A percentile compares a stretch with the other conserved stretches of the same genome.
Conservation (phyloP, 1,140 invertebrate genomes). For the Anoplolepis gracilipes region DNA sequence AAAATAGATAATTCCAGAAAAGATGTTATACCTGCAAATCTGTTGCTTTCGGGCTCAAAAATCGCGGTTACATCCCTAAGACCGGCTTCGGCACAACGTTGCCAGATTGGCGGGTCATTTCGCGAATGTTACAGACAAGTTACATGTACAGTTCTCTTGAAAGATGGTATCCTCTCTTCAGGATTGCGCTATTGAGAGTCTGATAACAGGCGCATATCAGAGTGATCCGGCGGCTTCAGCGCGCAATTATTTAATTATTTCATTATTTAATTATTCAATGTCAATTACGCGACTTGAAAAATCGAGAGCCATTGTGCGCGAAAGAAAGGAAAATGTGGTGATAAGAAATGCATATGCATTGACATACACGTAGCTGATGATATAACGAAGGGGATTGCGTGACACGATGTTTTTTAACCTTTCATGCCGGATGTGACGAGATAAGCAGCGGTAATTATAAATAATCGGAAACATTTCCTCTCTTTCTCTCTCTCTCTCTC, state of each 20-base stretch:
- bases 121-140: slow-evolving; percentile 62
- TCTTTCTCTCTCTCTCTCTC: too few species aligned
- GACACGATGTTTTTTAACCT: slow-evolving; percentile 22
- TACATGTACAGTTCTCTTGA: slow-evolving; percentile 36
- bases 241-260: slow-evolving; percentile 6
- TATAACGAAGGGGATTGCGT: slow-evolving; percentile 34
- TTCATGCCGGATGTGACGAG: background rate
- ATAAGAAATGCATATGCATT: background rate
- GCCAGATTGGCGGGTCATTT: slow-evolving; percentile 78
- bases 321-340: background rate
- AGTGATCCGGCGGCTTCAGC: background rate
- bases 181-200: slow-evolving; percentile 19
- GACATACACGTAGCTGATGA: background rate
- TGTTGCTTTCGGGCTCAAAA: slow-evolving; percentile 22
- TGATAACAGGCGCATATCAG: slow-evolving; percentile 62
- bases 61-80: slow-evolving; percentile 34
- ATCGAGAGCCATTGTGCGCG: background rate
- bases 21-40: background rate
- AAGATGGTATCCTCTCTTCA: slow-evolving; percentile 52
- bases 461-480: background rate
- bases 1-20: background rate
- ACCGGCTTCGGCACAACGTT: slow-evolving; percentile 77
- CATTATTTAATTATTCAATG: too few species aligned
- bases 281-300: background rate
- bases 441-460: slow-evolving; percentile 11